Percentiles rank a stretch among this genome's conserved stretches.
Evolutionary conservation across 2,888 invertebrate genomes (phyloP).

Genomic region (Nymphalis c-album): DNA sequence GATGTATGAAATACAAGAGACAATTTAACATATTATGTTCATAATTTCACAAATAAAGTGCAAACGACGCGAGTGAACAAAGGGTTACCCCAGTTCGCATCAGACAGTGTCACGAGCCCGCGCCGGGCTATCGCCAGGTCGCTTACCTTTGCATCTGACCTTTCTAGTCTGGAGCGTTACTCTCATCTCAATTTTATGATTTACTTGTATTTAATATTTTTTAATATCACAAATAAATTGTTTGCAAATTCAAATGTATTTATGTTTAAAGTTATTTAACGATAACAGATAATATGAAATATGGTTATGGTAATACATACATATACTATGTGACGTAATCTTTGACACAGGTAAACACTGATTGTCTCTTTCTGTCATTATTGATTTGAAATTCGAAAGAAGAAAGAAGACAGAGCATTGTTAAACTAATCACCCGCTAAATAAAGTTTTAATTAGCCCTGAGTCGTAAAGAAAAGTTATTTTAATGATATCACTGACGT

Average conservation of each 20-base stretch:
- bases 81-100: conserved; percentile 33
- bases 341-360: too few species aligned
- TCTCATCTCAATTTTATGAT: conserved; percentile 35
- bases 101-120: conserved; percentile 43
- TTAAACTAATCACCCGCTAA: too few species aligned
- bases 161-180: conserved; percentile 40
- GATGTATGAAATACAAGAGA: neutral
- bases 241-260: neutral
- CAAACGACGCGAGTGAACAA: conserved; percentile 27
- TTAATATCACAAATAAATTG: neutral
- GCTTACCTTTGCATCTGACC: conserved; percentile 44
- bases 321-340: too few species aligned
- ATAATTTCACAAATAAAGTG: conserved; percentile 19
- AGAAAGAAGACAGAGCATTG: too few species aligned
- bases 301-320: too few species aligned
- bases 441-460: too few species aligned
- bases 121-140: conserved; percentile 46
- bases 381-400: too few species aligned
- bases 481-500: too few species aligned
- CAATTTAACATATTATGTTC: conserved; percentile 13
- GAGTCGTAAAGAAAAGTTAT: too few species aligned
- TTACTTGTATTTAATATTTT: conserved; percentile 9
- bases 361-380: too few species aligned
- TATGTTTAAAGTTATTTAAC: too few species aligned
- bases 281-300: too few species aligned